Evolutionary conservation across 2,797 vertebrate genomes (phyloP).

Genomic region (Artibeus jamaicensis): DNA sequence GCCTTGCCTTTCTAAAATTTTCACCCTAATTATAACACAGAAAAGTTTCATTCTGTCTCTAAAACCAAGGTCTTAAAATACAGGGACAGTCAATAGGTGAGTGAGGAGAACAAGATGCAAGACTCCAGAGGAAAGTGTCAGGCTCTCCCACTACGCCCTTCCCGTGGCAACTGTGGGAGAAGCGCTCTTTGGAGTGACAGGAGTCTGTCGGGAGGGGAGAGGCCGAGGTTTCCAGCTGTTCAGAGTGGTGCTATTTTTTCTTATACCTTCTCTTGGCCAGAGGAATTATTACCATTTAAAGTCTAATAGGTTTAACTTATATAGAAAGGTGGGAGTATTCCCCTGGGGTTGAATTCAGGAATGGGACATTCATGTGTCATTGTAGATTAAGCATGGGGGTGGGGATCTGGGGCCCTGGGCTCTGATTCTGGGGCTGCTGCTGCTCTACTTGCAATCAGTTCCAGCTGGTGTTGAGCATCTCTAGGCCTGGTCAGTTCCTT

Average conservation of each 20-base stretch:
- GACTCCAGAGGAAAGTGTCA: neutral
- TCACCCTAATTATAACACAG: neutral
- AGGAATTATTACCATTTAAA: neutral
- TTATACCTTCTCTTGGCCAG: constrained; percentile 14
- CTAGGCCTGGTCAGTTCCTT: neutral
- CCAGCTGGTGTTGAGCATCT: neutral
- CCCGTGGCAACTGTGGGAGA: neutral
- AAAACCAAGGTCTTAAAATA: constrained; percentile 1
- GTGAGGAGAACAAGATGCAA: neutral
- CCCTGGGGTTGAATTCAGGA: neutral
- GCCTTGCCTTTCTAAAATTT: constrained; percentile 41
- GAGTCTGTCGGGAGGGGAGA: neutral
- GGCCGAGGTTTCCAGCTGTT: neutral
- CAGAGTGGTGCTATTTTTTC: constrained; percentile 23
- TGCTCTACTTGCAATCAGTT: neutral
- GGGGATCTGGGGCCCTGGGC: neutral
- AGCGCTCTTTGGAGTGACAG: neutral
- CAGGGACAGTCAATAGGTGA: neutral
- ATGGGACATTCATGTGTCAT: neutral
- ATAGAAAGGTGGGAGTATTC: neutral
- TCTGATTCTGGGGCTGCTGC: neutral
- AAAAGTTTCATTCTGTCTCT: constrained; percentile 23
- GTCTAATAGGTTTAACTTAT: neutral
- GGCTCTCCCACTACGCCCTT: neutral
- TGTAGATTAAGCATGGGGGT: neutral